Evolutionary conservation across 2,888 invertebrate genomes (phyloP).

Genomic region (Harpalus rubripes): DNA sequence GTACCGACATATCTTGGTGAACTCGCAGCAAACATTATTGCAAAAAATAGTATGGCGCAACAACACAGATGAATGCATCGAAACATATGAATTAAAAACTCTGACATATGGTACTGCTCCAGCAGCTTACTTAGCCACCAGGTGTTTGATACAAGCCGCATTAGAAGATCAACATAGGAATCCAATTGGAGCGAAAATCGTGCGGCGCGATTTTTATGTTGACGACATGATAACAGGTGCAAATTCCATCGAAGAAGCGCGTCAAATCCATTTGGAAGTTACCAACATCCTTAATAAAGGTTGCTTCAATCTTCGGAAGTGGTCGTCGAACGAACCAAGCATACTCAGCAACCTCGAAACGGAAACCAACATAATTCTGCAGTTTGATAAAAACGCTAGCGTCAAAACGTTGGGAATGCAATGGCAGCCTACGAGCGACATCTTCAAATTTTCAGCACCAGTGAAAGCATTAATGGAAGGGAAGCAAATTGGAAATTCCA

Average conservation of each 20-base stretch:
- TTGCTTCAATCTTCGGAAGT: constrained; percentile 66
- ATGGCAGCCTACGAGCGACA: constrained; percentile 62
- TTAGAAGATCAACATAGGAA: background rate
- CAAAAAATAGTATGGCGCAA: constrained; percentile 34
- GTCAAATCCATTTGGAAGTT: constrained; percentile 29
- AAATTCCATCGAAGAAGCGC: constrained; percentile 47
- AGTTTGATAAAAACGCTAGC: background rate
- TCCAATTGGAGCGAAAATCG: constrained; percentile 20
- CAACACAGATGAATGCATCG: background rate
- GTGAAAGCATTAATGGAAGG: too few relatives aligned
- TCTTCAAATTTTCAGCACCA: constrained; percentile 22
- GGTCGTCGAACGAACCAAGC: constrained; percentile 50
- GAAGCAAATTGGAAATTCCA: too few relatives aligned
- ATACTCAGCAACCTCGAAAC: background rate
- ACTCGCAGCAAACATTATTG: background rate
- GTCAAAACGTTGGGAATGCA: constrained; percentile 68
- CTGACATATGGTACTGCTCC: constrained; percentile 13
- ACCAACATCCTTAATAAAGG: constrained; percentile 51
- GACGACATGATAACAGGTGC: constrained; percentile 61
- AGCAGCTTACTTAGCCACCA: background rate
- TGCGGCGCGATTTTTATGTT: constrained; percentile 9
- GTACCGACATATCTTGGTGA: constrained; percentile 69
- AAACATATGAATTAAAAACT: constrained; percentile 15
- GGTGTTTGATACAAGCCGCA: constrained; percentile 7
- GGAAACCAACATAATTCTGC: background rate